Conservation (phyloP, 1,140 invertebrate genomes). For the Cotesia vestalis region DNA sequence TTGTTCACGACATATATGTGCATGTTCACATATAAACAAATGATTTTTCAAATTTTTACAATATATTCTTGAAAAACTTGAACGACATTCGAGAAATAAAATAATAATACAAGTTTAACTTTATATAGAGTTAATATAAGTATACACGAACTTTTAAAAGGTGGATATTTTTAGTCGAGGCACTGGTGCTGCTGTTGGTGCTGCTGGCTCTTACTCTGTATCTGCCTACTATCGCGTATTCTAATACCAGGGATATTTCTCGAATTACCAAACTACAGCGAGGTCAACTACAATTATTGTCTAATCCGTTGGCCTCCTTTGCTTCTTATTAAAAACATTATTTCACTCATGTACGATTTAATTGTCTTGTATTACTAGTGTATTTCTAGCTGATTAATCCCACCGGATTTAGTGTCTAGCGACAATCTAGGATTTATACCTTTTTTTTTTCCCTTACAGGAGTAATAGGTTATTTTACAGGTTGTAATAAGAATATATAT, state of each 20-base stretch:
- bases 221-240: neutral
- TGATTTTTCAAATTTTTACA: too few species aligned
- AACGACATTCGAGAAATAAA: too few species aligned
- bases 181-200: slow-evolving; percentile 7
- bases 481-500: too few species aligned
- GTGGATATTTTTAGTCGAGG: slow-evolving; percentile 36
- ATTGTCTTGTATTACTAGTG: slow-evolving; percentile 41
- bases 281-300: slow-evolving; percentile 32
- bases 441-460: neutral
- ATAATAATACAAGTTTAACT: too few species aligned
- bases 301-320: slow-evolving; percentile 25
- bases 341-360: slow-evolving; percentile 23
- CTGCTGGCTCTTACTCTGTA: neutral
- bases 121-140: too few species aligned
- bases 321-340: neutral
- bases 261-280: slow-evolving; percentile 30
- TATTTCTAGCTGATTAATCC: slow-evolving; percentile 8
- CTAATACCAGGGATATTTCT: slow-evolving; percentile 30
- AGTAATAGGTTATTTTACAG: slow-evolving; percentile 4
- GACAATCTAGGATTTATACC: too few species aligned
- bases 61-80: too few species aligned
- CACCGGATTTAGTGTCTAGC: too few species aligned
- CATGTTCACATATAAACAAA: too few species aligned
- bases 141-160: slow-evolving; percentile 7
- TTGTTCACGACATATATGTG: too few species aligned